Evolutionary conservation across 2,113 vertebrate species (phyloP).

Genomic region (Calyptommatus sinebrachiatus): DNA sequence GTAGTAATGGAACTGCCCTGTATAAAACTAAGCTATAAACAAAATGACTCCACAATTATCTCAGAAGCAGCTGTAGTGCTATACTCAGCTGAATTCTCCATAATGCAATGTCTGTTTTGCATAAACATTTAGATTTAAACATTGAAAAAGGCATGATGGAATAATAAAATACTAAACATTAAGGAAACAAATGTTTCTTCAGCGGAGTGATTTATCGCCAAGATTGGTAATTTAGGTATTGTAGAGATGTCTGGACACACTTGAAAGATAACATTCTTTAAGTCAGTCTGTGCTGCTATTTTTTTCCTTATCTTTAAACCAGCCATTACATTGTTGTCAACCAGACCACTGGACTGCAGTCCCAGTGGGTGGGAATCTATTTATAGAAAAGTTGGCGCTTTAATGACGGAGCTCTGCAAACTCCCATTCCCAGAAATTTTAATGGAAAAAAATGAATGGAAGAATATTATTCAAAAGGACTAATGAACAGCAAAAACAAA

Average conservation of each 20-base stretch:
- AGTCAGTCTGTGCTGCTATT: slow-evolving; percentile 11
- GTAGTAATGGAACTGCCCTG: no score
- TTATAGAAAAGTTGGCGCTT: slow-evolving; percentile 6
- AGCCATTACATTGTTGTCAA: slow-evolving; percentile 22
- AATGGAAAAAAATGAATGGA: not conserved
- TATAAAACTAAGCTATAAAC: no score
- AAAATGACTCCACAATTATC: no score
- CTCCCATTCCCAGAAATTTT: slow-evolving; percentile 13
- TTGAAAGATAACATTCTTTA: slow-evolving; percentile 17
- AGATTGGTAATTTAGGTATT: not conserved
- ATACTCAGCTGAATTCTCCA: not conserved
- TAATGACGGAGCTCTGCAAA: slow-evolving; percentile 20
- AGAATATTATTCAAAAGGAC: not conserved
- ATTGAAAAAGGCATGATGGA: not conserved
- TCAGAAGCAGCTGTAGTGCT: no score
- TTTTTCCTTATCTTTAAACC: slow-evolving; percentile 13
- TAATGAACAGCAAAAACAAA: not conserved
- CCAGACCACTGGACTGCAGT: slow-evolving; percentile 11
- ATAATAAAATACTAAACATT: not conserved
- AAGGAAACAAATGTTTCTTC: not conserved
- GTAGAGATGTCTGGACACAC: not conserved
- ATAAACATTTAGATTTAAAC: not conserved
- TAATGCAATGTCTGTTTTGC: not conserved
- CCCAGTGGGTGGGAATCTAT: slow-evolving; percentile 9
- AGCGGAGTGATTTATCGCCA: not conserved